Conservation (phyloP, 2,113 vertebrate genomes). For the Chaenogobius annularis region DNA sequence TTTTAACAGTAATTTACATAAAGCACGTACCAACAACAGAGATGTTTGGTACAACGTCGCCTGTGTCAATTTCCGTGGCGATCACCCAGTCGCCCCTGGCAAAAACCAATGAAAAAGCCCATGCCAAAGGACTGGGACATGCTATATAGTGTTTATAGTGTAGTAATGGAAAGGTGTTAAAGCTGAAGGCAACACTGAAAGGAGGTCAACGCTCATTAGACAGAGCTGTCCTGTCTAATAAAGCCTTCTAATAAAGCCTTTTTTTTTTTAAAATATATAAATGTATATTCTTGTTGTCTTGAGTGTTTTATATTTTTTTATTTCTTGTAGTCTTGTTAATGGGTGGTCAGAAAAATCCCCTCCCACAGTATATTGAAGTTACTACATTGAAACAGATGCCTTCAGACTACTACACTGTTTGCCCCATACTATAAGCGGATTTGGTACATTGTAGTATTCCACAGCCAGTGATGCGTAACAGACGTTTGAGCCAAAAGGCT, state of each 20-base stretch:
- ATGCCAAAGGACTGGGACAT: too few species aligned
- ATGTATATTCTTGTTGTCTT: too few species aligned
- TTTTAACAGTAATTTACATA: background rate
- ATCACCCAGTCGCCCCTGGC: too few species aligned
- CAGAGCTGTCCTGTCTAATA: too few species aligned
- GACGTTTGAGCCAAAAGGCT: conserved; percentile 43
- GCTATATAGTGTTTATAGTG: too few species aligned
- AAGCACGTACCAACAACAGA: background rate
- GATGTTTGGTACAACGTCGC: too few species aligned
- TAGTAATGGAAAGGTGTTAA: conserved; percentile 3
- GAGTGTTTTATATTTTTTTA: background rate
- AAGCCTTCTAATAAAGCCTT: too few species aligned
- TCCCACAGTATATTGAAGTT: background rate
- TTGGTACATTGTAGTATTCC: conserved; percentile 11
- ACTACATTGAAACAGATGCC: background rate
- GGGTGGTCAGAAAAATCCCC: background rate
- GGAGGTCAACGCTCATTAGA: conserved; percentile 1
- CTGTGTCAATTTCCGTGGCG: too few species aligned
- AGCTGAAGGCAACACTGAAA: conserved; percentile 1
- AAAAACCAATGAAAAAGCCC: too few species aligned
- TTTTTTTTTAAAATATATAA: too few species aligned
- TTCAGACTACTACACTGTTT: background rate
- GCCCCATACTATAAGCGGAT: background rate
- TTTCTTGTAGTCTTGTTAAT: background rate
- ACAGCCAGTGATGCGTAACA: conserved; percentile 22